Percentiles rank a stretch among this genome's conserved stretches.
phyloP scores from a whole-genome alignment of 2,888 invertebrate genomes.

The Acrobasis consociella region DNA sequence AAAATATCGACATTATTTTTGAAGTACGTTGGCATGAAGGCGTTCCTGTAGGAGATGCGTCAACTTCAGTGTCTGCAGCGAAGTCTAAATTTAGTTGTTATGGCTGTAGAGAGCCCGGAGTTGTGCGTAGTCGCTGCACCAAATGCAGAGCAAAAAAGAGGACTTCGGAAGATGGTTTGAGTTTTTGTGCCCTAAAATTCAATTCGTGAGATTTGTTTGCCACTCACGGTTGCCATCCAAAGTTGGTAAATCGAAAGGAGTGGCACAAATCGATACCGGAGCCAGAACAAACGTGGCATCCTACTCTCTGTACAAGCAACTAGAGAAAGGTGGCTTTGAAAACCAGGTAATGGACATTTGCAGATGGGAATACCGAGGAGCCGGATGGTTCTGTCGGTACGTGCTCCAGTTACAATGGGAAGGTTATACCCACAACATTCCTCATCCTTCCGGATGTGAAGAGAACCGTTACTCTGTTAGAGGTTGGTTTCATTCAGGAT shows the following conservation, averaged over 20 bases:
- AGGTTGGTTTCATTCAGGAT: conserved; percentile 5
- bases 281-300: too few relatives aligned
- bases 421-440: background rate
- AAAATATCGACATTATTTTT: background rate
- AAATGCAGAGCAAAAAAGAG: too few relatives aligned
- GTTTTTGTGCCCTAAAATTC: background rate
- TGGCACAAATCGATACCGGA: too few relatives aligned
- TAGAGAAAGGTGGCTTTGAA: too few relatives aligned
- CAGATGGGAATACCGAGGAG: background rate
- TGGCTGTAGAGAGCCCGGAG: background rate
- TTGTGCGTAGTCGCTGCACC: background rate
- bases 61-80: background rate
- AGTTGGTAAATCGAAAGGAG: background rate
- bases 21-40: too few relatives aligned
- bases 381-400: background rate
- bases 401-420: background rate
- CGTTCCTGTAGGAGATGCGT: too few relatives aligned
- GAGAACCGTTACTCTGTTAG: background rate
- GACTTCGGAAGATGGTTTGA: background rate
- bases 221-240: background rate
- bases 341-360: background rate
- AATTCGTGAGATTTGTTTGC: too few relatives aligned
- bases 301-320: too few relatives aligned
- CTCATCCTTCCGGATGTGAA: background rate
- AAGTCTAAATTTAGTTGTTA: background rate